These are phyloP conservation scores for Drosophila lini DNA, from an alignment of 1,140 invertebrate species.

Conservation along the genomic window DNA sequence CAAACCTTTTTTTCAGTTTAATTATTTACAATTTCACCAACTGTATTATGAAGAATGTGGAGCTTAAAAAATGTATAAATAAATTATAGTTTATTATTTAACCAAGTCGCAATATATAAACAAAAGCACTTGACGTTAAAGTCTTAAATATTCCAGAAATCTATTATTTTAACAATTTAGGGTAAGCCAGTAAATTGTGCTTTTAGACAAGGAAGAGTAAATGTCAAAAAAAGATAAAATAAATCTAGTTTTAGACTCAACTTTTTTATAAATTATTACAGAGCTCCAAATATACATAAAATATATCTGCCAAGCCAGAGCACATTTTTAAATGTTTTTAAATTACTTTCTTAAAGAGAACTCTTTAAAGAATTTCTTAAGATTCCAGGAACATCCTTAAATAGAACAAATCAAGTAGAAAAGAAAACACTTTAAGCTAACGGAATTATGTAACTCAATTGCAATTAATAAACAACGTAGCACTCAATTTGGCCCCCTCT, in stretches of 20 bases:
- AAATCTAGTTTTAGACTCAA: background rate
- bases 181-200: background rate
- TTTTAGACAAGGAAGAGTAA: background rate
- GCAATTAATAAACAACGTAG: conserved; percentile 46
- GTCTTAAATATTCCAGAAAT: background rate
- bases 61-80: background rate
- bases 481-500: conserved; percentile 26
- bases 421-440: conserved; percentile 23
- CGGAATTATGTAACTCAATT: conserved; percentile 37
- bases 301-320: background rate
- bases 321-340: too few species aligned
- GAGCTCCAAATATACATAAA: background rate
- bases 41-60: too few species aligned
- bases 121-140: background rate
- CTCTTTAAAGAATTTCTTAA: background rate
- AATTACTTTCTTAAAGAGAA: background rate
- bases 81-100: background rate
- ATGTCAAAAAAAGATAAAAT: background rate
- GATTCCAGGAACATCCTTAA: background rate
- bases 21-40: background rate
- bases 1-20: background rate
- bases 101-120: background rate
- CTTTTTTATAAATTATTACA: background rate
- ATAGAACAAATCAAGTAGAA: background rate
- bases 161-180: background rate